These are phyloP conservation scores for Exocentrus adspersus DNA, from an alignment of 2,888 invertebrate genomes.

Conservation along the genomic window DNA sequence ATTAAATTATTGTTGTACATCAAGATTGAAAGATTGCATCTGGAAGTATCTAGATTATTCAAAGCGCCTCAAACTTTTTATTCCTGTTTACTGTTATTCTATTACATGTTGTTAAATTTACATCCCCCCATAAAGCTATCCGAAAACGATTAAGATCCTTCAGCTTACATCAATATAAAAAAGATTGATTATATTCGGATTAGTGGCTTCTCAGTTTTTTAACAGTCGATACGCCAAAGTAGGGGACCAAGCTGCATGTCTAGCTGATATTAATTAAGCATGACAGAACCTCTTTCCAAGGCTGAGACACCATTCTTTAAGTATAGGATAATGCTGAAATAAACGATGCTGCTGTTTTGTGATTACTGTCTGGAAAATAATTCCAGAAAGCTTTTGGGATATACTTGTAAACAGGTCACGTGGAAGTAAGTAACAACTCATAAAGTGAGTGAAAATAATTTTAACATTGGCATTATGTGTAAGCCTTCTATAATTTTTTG, in stretches of 20 bases:
- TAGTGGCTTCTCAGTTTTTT: constrained; percentile 1
- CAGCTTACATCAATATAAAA: constrained; percentile 1
- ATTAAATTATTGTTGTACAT: too few species aligned
- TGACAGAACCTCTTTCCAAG: not conserved
- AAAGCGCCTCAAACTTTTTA: too few species aligned
- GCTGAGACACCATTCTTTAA: not conserved
- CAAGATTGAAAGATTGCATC: too few species aligned
- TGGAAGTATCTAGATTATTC: too few species aligned
- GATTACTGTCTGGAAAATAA: not conserved
- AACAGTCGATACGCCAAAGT: not conserved
- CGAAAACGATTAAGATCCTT: not conserved
- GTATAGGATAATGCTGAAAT: not conserved
- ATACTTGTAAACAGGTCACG: too few species aligned
- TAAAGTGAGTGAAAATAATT: too few species aligned
- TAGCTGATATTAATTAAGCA: not conserved
- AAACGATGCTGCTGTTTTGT: not conserved
- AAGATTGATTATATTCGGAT: constrained; percentile 3
- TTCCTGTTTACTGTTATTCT: not conserved
- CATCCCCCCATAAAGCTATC: not conserved
- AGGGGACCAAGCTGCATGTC: not conserved
- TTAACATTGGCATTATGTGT: too few species aligned
- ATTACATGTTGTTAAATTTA: not conserved
- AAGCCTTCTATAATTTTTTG: too few species aligned
- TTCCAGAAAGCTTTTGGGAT: too few species aligned
- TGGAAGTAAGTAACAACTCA: too few species aligned